Evolutionary conservation across 2,888 invertebrate species (phyloP).

Genomic region (Lutraria lutraria): DNA sequence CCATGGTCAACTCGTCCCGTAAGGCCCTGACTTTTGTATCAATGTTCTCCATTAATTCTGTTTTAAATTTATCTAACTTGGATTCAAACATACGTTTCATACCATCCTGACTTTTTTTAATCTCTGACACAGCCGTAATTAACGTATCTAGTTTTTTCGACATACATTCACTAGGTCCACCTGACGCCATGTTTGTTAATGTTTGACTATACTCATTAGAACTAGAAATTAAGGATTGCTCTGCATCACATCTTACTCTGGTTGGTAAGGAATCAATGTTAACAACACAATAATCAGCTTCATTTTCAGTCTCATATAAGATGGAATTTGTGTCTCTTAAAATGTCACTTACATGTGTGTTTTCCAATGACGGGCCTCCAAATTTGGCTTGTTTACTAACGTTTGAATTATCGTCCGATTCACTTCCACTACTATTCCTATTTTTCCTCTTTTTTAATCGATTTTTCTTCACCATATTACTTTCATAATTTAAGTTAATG

Average conservation of each 20-base stretch:
- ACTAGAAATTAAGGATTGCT: background rate
- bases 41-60: constrained; percentile 42
- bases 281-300: background rate
- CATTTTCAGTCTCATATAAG: background rate
- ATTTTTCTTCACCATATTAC: too few relatives aligned
- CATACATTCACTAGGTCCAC: background rate
- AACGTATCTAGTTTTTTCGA: constrained; percentile 12
- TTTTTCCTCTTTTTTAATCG: background rate
- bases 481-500: too few relatives aligned
- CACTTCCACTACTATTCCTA: constrained; percentile 15
- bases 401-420: background rate
- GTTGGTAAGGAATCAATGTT: background rate
- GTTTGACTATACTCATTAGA: background rate
- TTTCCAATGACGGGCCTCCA: background rate
- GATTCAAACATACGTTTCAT: constrained; percentile 46
- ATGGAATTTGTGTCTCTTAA: background rate
- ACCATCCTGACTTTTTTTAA: constrained; percentile 37
- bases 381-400: background rate
- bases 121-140: background rate
- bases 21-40: constrained; percentile 45
- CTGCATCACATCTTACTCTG: background rate
- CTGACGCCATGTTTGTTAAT: background rate
- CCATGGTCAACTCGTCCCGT: constrained; percentile 43
- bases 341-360: constrained; percentile 3
- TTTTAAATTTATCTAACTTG: constrained; percentile 39